phyloP scores from a whole-genome alignment of 2,113 vertebrate species.

The Nibea albiflora region DNA sequence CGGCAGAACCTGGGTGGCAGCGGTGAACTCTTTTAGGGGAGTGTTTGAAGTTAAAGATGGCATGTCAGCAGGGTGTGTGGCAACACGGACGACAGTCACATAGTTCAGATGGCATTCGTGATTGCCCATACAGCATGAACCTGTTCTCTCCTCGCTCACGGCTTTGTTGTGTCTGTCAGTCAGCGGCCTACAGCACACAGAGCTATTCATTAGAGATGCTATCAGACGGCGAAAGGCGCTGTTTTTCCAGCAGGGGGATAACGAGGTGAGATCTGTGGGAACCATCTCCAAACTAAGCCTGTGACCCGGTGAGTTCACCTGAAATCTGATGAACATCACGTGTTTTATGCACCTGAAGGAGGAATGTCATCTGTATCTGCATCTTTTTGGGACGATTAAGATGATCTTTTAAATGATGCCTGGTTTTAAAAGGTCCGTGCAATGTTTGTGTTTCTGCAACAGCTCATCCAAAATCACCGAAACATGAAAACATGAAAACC shows the following conservation, averaged over 20 bases:
- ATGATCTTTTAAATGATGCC: too few relatives aligned
- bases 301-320: background rate
- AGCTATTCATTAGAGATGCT: constrained; percentile 68
- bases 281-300: background rate
- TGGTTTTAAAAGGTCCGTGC: too few relatives aligned
- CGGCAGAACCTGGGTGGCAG: constrained; percentile 23
- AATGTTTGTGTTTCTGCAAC: background rate
- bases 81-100: constrained; percentile 31
- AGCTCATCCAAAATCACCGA: too few relatives aligned
- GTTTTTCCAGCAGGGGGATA: constrained; percentile 20
- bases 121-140: constrained; percentile 45
- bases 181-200: constrained; percentile 35
- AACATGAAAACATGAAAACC: too few relatives aligned
- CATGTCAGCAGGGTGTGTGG: background rate
- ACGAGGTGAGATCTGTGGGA: constrained; percentile 53
- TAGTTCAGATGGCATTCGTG: constrained; percentile 67
- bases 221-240: constrained; percentile 38
- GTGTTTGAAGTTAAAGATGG: background rate
- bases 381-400: background rate
- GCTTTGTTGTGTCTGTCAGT: constrained; percentile 54
- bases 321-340: background rate
- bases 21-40: background rate
- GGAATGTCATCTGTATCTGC: constrained; percentile 30
- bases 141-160: background rate
- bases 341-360: background rate